Conservation (phyloP, 2,113 vertebrate genomes). For the Baryphthengus martii region DNA sequence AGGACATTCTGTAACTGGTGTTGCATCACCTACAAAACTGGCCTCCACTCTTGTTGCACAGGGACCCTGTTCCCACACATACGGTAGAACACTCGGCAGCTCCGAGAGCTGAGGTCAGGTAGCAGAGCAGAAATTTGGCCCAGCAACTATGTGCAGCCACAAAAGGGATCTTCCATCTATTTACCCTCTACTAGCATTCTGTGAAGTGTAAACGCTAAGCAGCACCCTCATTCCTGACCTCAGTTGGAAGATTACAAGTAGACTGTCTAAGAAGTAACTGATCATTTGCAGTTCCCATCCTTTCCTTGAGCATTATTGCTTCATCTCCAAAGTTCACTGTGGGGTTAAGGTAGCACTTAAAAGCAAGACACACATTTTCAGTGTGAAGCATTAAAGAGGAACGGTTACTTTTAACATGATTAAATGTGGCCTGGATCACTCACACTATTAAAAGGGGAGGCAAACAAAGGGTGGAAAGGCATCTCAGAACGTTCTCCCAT, state of each 20-base stretch:
- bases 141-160: neutral
- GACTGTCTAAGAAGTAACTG: neutral
- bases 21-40: neutral
- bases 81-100: neutral
- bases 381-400: neutral
- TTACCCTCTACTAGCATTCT: neutral
- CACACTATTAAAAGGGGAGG: neutral
- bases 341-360: neutral
- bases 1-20: neutral
- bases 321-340: neutral
- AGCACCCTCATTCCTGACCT: neutral
- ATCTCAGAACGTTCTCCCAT: neutral
- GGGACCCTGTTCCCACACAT: neutral
- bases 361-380: neutral
- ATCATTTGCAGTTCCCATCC: neutral
- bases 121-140: neutral
- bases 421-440: neutral
- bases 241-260: neutral
- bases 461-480: neutral
- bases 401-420: neutral
- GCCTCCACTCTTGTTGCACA: neutral
- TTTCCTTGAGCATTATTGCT: neutral
- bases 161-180: neutral
- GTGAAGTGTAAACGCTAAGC: neutral
- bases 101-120: neutral